These are phyloP conservation scores for Pygoscelis adeliae DNA, from an alignment of 2,113 vertebrate species.

Conservation along the genomic window DNA sequence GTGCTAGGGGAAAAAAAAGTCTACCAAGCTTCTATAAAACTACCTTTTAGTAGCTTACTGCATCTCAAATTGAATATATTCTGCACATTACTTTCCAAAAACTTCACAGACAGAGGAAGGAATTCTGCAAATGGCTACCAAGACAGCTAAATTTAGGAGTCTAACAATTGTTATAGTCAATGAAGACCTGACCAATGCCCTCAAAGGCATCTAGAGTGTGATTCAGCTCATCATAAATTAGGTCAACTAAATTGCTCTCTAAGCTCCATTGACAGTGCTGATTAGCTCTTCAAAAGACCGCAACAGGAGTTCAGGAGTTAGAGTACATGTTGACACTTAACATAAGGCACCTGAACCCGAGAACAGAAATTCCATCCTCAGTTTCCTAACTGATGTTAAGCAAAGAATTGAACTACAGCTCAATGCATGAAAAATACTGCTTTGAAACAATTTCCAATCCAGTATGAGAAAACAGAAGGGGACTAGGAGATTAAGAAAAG, in stretches of 20 bases:
- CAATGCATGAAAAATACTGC: neutral
- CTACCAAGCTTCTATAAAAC: neutral
- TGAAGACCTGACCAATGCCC: neutral
- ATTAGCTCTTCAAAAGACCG: neutral
- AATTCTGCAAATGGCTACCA: neutral
- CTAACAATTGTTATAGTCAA: neutral
- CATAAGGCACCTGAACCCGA: neutral
- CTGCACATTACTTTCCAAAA: neutral
- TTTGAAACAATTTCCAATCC: neutral
- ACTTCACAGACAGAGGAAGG: neutral
- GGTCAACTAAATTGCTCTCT: neutral
- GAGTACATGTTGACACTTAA: neutral
- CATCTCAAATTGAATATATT: neutral
- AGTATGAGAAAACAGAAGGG: neutral
- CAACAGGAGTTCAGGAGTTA: neutral
- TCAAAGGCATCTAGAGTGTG: neutral
- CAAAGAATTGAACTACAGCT: neutral
- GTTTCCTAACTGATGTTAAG: neutral
- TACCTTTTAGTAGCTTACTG: neutral
- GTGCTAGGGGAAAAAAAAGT: neutral
- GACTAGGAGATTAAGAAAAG: neutral
- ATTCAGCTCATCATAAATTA: neutral
- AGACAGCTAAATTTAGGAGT: neutral
- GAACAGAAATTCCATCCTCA: neutral
- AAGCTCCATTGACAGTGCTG: neutral